Percentiles rank a stretch among this genome's conserved stretches.
These are phyloP conservation scores for Drosophila elegans DNA, from an alignment of 1,140 invertebrate species.

Conservation along the genomic window DNA sequence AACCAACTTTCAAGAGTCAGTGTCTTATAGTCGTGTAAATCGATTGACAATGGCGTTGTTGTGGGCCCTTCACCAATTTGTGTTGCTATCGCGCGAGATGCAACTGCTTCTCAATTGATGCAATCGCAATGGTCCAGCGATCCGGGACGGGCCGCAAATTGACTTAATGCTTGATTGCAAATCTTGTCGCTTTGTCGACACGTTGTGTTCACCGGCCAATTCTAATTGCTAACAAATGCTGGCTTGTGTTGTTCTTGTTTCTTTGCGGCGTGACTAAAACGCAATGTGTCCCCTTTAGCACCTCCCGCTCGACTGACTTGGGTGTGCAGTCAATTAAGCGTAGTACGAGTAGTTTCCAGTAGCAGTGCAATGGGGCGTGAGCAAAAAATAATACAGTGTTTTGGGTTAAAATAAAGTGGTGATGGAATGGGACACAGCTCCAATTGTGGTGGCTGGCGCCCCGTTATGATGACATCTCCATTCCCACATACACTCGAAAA, in stretches of 20 bases:
- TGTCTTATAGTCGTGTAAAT: slow-evolving; percentile 8
- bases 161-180: slow-evolving; percentile 78
- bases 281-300: slow-evolving; percentile 6
- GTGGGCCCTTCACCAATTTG: slow-evolving; percentile 3
- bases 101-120: slow-evolving; percentile 19
- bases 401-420: slow-evolving; percentile 11
- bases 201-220: slow-evolving; percentile 63
- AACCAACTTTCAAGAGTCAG: not conserved
- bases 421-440: slow-evolving; percentile 13
- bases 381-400: slow-evolving; percentile 15
- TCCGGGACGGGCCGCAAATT: slow-evolving; percentile 61
- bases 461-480: slow-evolving; percentile 10
- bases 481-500: slow-evolving; percentile 18
- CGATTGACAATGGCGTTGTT: slow-evolving; percentile 16
- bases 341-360: slow-evolving; percentile 25
- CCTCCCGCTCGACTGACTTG: not conserved
- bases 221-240: slow-evolving; percentile 76
- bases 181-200: slow-evolving; percentile 77
- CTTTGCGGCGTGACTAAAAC: slow-evolving; percentile 49
- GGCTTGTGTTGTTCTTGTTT: slow-evolving; percentile 33
- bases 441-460: slow-evolving; percentile 32
- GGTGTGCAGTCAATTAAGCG: slow-evolving; percentile 58
- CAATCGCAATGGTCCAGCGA: slow-evolving; percentile 55
- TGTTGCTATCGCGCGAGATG: slow-evolving; percentile 19
- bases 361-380: slow-evolving; percentile 44